Evolutionary conservation across 2,797 vertebrate species (phyloP).

Genomic region (Schizothorax lantsangensis): DNA sequence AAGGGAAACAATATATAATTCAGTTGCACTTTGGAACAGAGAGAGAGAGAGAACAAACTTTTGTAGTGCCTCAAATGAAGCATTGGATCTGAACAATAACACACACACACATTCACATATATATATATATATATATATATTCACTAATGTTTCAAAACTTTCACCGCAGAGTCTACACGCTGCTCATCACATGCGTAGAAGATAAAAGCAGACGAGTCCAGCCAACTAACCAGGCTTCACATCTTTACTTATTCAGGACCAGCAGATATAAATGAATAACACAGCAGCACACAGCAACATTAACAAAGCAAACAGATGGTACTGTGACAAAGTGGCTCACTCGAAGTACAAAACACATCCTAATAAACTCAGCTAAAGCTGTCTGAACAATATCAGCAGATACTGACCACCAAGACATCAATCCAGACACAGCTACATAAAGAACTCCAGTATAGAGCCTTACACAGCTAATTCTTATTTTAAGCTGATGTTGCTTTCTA

Average conservation of each 20-base stretch:
- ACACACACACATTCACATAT: too few relatives aligned
- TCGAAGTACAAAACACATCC: not conserved
- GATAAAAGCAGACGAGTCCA: conserved; percentile 1
- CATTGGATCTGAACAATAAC: not conserved
- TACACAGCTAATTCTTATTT: not conserved
- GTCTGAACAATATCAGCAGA: conserved; percentile 1
- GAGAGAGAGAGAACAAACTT: not conserved
- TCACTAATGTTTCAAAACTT: not conserved
- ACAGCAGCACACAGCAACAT: not conserved
- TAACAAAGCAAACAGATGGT: conserved; percentile 47
- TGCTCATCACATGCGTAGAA: not conserved
- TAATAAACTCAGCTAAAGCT: conserved; percentile 3
- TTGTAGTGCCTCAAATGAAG: conserved; percentile 8
- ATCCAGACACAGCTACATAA: not conserved
- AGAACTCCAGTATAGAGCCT: not conserved
- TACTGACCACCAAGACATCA: not conserved
- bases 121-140: not conserved
- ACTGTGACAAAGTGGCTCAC: not conserved
- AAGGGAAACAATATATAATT: conserved; percentile 43
- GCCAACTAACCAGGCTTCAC: not conserved
- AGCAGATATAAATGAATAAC: conserved; percentile 23
- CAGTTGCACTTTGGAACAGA: conserved; percentile 16
- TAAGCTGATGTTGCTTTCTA: not conserved
- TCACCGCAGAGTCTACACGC: not conserved
- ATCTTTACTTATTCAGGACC: conserved; percentile 24